Evolutionary conservation across 2,888 invertebrate genomes (phyloP).

Genomic region (Lochmaea capreae): DNA sequence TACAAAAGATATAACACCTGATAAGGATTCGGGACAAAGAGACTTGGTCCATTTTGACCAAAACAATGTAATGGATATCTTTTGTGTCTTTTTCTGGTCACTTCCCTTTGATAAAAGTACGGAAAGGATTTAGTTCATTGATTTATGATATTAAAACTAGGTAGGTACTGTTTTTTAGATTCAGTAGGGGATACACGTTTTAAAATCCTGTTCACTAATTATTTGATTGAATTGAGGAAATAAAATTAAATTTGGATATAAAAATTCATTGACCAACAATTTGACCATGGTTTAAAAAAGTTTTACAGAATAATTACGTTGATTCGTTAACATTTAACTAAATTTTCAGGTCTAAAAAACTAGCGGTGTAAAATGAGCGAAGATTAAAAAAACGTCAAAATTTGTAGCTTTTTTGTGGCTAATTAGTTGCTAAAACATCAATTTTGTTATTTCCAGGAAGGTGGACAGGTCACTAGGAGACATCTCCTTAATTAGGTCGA

Average conservation of each 20-base stretch:
- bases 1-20: constrained; percentile 57
- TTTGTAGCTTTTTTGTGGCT: no score
- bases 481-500: no score
- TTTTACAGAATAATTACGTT: no score
- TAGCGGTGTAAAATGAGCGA: no score
- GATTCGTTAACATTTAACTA: neutral
- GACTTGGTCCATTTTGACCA: constrained; percentile 55
- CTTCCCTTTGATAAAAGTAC: neutral
- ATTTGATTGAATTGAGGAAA: neutral
- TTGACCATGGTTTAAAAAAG: no score
- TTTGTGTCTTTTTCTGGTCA: constrained; percentile 18
- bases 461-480: no score
- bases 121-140: constrained; percentile 14
- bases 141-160: constrained; percentile 18
- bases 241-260: neutral
- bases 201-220: no score
- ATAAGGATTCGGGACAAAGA: constrained; percentile 48
- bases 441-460: no score
- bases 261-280: no score
- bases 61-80: constrained; percentile 58
- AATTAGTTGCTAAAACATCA: no score
- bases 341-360: no score
- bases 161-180: neutral
- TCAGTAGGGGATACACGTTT: neutral
- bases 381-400: no score